Conservation (phyloP, 2,113 vertebrate species). For the Callipepla californica region DNA sequence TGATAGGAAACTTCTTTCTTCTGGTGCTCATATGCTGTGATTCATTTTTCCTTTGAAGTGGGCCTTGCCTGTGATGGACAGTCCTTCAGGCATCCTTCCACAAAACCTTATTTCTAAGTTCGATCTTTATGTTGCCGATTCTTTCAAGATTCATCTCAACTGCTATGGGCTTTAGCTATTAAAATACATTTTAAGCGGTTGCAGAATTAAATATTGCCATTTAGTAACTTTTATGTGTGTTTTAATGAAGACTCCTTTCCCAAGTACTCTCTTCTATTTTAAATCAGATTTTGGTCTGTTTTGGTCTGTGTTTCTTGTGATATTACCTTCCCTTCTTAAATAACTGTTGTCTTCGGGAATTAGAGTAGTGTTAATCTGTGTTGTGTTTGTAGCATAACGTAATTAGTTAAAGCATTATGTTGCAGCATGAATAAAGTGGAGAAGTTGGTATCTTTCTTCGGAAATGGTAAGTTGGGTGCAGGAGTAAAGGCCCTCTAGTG, state of each 20-base stretch:
- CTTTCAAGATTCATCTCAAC: background rate
- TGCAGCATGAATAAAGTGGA: background rate
- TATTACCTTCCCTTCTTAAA: background rate
- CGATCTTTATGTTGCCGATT: background rate
- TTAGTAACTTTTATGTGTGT: background rate
- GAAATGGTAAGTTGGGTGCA: background rate
- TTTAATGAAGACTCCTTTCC: background rate
- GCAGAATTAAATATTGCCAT: background rate
- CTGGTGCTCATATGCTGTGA: background rate
- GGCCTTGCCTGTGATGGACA: background rate
- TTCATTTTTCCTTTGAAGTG: background rate
- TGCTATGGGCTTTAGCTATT: background rate
- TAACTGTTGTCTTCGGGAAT: background rate
- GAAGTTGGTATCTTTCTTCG: background rate
- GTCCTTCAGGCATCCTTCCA: background rate
- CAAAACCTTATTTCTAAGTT: background rate
- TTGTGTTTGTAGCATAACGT: background rate
- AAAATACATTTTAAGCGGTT: background rate
- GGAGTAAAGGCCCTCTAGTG: background rate
- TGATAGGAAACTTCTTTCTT: background rate
- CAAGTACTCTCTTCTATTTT: background rate
- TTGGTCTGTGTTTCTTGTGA: background rate
- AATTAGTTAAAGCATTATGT: background rate
- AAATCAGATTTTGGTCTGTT: background rate
- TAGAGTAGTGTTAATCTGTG: background rate